Evolutionary conservation across 2,797 vertebrate genomes (phyloP), one percentile per base, ranked within the genome.

Genomic region (Falco berigora): DNA sequence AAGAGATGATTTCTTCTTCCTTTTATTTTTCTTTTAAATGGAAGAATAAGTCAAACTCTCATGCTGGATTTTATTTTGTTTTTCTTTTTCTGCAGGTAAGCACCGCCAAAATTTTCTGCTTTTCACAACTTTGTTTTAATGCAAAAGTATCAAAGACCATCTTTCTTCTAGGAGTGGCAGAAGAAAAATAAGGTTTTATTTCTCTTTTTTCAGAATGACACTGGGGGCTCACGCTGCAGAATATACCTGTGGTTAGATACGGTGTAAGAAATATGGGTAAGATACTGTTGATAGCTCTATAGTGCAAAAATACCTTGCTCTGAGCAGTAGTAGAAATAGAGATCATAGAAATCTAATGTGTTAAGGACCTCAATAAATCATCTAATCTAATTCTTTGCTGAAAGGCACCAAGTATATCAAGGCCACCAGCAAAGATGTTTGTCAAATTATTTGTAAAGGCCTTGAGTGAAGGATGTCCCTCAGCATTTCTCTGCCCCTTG

Each of bases 21-120:
- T 88, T 93, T 90, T 92, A 10, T 78, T 87, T 96, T 88, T 86
- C 53, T 74, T 92, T 92, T 56, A 78, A 68, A 72, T 81, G 40
- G 58, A 84, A 88, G 15, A 88, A 81, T 81, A 86, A 92, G 19
- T 71, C 61, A 88, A 74, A 40, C 59, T 68, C 63, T 95, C 24
- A 22, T 23, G 59, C 47, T 67, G 24, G 16, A 73, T 69, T 90
- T 69, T 75, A 68, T 72, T 95, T 86, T 91, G 32, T 6, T 74
- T 79, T 82, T 74, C 6, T 68, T 87, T 83, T 91, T 73, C 55
- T 86, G 15, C 53, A 78, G 38, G 14, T 87, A 83, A 83, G n/a
- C 62, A 34, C n/a, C 24, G 66, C 49, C 25, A 59, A 75, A 69
- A 40, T 42, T 40, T 87, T 93, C 50, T 66, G 16, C 8, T 72